phyloP scores from a whole-genome alignment of 2,113 vertebrate species.

The Aramus guarauna region DNA sequence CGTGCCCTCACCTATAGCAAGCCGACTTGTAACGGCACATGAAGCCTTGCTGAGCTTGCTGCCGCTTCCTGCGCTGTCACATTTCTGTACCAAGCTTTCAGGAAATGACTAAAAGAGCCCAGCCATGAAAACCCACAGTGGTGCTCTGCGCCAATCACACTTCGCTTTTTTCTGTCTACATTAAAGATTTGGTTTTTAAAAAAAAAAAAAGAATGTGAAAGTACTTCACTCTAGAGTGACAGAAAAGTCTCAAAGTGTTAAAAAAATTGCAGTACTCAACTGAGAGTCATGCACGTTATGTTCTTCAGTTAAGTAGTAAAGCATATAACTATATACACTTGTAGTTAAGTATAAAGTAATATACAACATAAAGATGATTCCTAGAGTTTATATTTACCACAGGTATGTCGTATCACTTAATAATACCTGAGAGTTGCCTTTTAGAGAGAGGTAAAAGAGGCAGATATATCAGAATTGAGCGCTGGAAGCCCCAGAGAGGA shows the following conservation, averaged over 20 bases:
- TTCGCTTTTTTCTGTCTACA: constrained; percentile 36
- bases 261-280: neutral
- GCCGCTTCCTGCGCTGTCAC: constrained; percentile 49
- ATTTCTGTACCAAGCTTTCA: constrained; percentile 60
- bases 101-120: constrained; percentile 73
- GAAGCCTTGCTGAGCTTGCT: constrained; percentile 21
- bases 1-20: neutral
- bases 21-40: neutral
- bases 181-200: constrained; percentile 29
- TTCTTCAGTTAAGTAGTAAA: neutral
- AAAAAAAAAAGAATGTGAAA: constrained; percentile 17
- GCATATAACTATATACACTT: neutral
- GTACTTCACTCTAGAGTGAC: neutral
- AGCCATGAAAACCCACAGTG: constrained; percentile 62
- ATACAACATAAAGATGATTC: neutral
- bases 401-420: neutral
- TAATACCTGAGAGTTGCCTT: neutral
- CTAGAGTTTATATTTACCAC: neutral
- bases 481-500: neutral
- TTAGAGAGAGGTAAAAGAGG: neutral
- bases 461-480: neutral
- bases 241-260: neutral
- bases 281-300: neutral
- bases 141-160: constrained; percentile 41
- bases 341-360: neutral